These are phyloP conservation scores for Patella pellucida DNA, from an alignment of 2,888 invertebrate genomes.

Conservation along the genomic window DNA sequence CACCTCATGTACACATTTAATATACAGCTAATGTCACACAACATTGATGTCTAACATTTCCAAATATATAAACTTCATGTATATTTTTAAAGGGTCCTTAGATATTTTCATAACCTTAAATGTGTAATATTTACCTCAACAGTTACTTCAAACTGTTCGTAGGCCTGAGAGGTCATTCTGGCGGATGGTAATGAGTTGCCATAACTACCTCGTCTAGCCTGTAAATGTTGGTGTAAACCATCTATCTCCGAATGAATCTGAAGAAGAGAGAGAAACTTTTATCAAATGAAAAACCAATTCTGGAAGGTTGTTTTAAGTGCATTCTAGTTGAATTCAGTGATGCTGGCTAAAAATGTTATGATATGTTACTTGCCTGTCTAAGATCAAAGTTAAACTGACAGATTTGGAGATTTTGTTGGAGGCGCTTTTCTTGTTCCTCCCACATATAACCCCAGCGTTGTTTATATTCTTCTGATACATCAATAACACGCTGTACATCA, in stretches of 20 bases:
- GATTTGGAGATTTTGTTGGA: conserved; percentile 78
- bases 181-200: conserved; percentile 82
- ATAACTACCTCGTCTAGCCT: conserved; percentile 78
- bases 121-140: conserved; percentile 76
- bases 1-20: too few relatives aligned
- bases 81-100: too few relatives aligned
- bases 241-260: conserved; percentile 81
- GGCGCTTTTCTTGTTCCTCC: conserved; percentile 75
- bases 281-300: background rate
- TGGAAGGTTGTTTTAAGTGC: background rate
- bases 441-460: conserved; percentile 79
- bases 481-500: conserved; percentile 80
- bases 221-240: conserved; percentile 78
- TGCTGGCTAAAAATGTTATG: too few relatives aligned
- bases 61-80: too few relatives aligned
- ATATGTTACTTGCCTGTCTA: conserved; percentile 57
- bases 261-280: conserved; percentile 52
- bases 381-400: conserved; percentile 81
- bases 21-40: too few relatives aligned
- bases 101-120: too few relatives aligned
- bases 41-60: too few relatives aligned
- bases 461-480: conserved; percentile 76
- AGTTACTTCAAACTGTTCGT: conserved; percentile 83
- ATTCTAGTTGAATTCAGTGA: too few relatives aligned
- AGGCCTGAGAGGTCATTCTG: conserved; percentile 80